phyloP scores from a whole-genome alignment of 2,113 vertebrate genomes.

The Toxotes jaculatrix region DNA sequence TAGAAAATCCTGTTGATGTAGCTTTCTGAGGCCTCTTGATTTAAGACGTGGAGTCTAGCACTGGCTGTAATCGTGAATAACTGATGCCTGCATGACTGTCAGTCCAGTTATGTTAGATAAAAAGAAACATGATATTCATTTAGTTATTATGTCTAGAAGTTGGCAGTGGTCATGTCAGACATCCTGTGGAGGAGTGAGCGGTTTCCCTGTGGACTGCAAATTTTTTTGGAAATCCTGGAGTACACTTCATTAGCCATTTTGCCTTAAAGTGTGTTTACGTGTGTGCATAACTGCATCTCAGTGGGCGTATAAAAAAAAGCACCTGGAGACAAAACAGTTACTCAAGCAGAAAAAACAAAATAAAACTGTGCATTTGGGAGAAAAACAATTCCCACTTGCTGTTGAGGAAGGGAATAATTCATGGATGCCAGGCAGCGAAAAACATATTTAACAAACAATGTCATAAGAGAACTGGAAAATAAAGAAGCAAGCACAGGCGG shows the following conservation, averaged over 20 bases:
- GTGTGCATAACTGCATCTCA: constrained; percentile 50
- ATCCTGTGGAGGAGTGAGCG: constrained; percentile 40
- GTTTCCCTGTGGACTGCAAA: constrained; percentile 13
- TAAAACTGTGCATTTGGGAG: constrained; percentile 51
- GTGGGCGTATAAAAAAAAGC: constrained; percentile 55
- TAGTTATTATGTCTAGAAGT: constrained; percentile 19
- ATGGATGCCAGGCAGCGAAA: constrained; percentile 41
- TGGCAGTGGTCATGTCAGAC: constrained; percentile 52
- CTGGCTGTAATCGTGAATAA: constrained; percentile 7
- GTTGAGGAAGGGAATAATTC: constrained; percentile 46
- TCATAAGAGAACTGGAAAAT: constrained; percentile 42
- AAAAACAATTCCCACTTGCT: constrained; percentile 48
- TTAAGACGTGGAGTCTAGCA: neutral
- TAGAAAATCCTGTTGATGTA: neutral
- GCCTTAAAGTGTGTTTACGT: constrained; percentile 61
- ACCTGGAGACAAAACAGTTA: constrained; percentile 65
- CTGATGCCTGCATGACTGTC: constrained; percentile 46
- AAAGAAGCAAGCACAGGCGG: constrained; percentile 35
- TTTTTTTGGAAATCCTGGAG: constrained; percentile 45
- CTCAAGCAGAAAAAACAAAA: constrained; percentile 59
- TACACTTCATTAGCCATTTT: constrained; percentile 57
- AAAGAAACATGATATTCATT: constrained; percentile 54
- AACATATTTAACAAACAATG: constrained; percentile 60
- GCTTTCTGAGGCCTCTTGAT: neutral
- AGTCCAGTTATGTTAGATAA: constrained; percentile 37